phyloP scores from a whole-genome alignment of 2,797 vertebrate species.

The Gymnothorax javanicus region DNA sequence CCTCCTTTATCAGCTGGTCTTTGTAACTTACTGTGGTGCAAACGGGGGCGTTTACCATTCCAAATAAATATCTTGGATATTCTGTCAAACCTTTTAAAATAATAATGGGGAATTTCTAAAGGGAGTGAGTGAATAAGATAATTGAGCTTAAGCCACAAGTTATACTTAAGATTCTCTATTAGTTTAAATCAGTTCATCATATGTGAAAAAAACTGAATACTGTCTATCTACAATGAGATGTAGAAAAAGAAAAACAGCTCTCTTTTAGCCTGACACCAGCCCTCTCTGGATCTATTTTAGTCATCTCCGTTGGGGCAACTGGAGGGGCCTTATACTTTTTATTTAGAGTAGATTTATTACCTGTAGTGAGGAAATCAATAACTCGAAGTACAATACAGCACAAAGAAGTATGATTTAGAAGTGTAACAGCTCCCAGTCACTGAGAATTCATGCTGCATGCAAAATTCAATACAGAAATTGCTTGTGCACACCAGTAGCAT shows the following conservation, averaged over 20 bases:
- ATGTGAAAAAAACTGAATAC: background rate
- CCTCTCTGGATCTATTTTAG: conserved; percentile 53
- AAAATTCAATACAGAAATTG: conserved; percentile 50
- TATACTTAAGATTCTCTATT: no score
- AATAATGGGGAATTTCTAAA: no score
- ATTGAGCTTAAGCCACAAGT: no score
- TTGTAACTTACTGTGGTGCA: no score
- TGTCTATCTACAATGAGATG: conserved; percentile 29
- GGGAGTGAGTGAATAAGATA: no score
- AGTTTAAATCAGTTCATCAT: background rate
- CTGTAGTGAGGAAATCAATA: conserved; percentile 57
- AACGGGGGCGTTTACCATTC: no score
- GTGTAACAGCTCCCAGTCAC: conserved; percentile 43
- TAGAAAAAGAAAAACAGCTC: conserved; percentile 47
- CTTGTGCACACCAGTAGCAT: conserved; percentile 44
- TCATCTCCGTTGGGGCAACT: conserved; percentile 51
- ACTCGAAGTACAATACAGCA: conserved; percentile 51
- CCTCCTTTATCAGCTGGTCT: no score
- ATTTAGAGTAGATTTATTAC: conserved; percentile 56
- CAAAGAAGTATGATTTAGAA: conserved; percentile 30
- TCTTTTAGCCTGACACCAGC: conserved; percentile 51
- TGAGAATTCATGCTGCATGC: conserved; percentile 46
- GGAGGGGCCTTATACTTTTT: conserved; percentile 29
- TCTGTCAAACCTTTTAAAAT: no score
- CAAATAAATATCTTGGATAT: no score